Percentiles rank a stretch among this genome's conserved stretches.
Evolutionary conservation across 2,888 invertebrate species (phyloP).

Genomic region (Antheraea assamensis): DNA sequence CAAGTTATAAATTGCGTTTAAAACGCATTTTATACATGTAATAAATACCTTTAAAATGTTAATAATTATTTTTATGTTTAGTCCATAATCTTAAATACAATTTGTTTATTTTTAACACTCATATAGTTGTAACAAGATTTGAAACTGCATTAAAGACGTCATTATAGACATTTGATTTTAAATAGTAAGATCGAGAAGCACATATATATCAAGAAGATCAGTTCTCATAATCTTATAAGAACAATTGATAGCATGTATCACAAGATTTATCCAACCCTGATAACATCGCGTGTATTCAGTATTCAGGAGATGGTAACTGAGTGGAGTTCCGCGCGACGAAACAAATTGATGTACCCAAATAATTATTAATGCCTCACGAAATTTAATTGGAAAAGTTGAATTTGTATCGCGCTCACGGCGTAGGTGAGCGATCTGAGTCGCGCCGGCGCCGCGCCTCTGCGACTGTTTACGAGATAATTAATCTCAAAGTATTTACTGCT

Average conservation of each 20-base stretch:
- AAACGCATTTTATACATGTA: background rate
- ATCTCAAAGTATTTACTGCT: constrained; percentile 83
- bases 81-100: background rate
- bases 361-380: constrained; percentile 84
- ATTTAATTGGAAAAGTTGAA: constrained; percentile 84
- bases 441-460: constrained; percentile 60
- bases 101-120: background rate
- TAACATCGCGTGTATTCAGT: constrained; percentile 38
- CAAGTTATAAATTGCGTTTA: background rate
- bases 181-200: background rate
- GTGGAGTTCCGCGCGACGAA: constrained; percentile 69
- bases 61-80: background rate
- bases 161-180: background rate
- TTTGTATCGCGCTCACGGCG: constrained; percentile 81
- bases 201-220: background rate
- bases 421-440: constrained; percentile 79
- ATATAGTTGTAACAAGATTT: background rate
- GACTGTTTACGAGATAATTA: constrained; percentile 83
- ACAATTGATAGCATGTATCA: constrained; percentile 32
- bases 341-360: constrained; percentile 84
- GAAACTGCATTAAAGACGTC: background rate
- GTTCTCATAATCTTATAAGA: constrained; percentile 14
- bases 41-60: background rate
- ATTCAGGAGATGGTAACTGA: constrained; percentile 58
- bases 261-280: constrained; percentile 37